phyloP scores from a whole-genome alignment of 2,888 invertebrate genomes.

The Hypomecis atomaria region DNA sequence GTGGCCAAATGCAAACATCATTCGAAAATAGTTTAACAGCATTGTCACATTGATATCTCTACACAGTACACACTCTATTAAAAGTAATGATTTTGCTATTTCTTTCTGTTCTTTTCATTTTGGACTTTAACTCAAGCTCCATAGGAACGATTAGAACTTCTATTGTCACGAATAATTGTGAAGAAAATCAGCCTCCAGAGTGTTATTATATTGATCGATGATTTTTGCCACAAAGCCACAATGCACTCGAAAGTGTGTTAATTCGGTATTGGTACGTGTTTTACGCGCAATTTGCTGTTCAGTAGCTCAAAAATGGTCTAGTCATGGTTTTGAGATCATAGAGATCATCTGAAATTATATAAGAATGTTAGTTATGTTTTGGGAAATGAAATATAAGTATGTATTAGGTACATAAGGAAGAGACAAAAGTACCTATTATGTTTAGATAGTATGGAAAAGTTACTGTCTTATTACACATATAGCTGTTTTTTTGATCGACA shows the following conservation, averaged over 20 bases:
- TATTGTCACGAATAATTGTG: background rate
- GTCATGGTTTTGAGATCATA: background rate
- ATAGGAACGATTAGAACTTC: slow-evolving; percentile 3
- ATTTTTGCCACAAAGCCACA: slow-evolving; percentile 43
- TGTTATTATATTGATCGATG: slow-evolving; percentile 48
- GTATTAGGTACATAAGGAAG: too few relatives aligned
- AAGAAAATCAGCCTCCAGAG: slow-evolving; percentile 12
- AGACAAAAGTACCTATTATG: too few relatives aligned
- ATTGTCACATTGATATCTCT: slow-evolving; percentile 33
- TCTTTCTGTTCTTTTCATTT: slow-evolving; percentile 29
- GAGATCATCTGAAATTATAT: too few relatives aligned
- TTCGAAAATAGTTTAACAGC: slow-evolving; percentile 40
- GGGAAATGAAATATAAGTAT: too few relatives aligned
- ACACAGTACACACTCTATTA: slow-evolving; percentile 46
- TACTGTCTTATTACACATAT: too few relatives aligned
- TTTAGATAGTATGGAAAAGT: too few relatives aligned
- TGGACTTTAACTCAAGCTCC: slow-evolving; percentile 28
- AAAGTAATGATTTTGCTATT: slow-evolving; percentile 51
- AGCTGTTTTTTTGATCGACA: too few relatives aligned
- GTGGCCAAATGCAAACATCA: slow-evolving; percentile 12
- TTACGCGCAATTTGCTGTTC: slow-evolving; percentile 37
- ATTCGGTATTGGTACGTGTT: slow-evolving; percentile 38
- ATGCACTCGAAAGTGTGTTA: slow-evolving; percentile 42
- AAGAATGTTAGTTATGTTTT: too few relatives aligned
- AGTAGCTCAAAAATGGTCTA: background rate